A percentile compares a stretch with the other conserved stretches of the same genome.
Evolutionary conservation across 2,113 vertebrate species (phyloP).

Genomic region (Bufo bufo): DNA sequence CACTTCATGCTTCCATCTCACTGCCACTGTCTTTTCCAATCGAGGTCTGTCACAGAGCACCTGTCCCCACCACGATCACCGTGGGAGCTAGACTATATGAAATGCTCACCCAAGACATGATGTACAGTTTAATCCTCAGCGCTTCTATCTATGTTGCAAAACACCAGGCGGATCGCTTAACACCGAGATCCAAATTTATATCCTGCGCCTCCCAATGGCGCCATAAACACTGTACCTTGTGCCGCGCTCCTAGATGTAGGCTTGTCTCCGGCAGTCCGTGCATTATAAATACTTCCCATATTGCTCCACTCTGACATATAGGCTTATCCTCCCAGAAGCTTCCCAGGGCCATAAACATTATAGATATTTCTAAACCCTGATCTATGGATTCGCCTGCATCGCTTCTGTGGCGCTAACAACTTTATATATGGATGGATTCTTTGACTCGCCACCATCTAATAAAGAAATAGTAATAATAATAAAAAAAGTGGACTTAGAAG

Average conservation of each 20-base stretch:
- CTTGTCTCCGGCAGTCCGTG: conserved; percentile 15
- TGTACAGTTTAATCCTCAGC: conserved; percentile 18
- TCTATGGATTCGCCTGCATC: conserved; percentile 22
- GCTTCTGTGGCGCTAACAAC: conserved; percentile 37
- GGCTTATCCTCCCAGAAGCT: conserved; percentile 55
- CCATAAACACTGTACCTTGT: conserved; percentile 36
- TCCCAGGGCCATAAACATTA: conserved; percentile 48
- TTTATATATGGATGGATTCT: conserved; percentile 49
- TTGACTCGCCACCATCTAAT: conserved; percentile 13
- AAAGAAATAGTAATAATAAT: conserved; percentile 7
- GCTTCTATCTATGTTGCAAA: conserved; percentile 37
- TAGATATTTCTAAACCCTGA: conserved; percentile 49
- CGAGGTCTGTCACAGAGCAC: conserved; percentile 1
- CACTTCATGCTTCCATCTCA: conserved; percentile 54
- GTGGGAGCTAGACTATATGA: conserved; percentile 2
- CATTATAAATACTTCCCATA: conserved; percentile 47
- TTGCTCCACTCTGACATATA: conserved; percentile 47
- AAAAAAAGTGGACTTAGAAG: conserved; percentile 1
- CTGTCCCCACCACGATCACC: conserved; percentile 3
- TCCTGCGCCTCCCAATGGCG: conserved; percentile 23
- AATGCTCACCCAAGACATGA: conserved; percentile 17
- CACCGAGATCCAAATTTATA: conserved; percentile 45
- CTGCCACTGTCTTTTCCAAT: conserved; percentile 52
- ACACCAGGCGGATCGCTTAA: conserved; percentile 44
- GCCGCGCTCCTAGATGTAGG: conserved; percentile 4